Evolutionary conservation across 1,140 invertebrate genomes (phyloP).

Genomic region (Dendrolimus punctatus): DNA sequence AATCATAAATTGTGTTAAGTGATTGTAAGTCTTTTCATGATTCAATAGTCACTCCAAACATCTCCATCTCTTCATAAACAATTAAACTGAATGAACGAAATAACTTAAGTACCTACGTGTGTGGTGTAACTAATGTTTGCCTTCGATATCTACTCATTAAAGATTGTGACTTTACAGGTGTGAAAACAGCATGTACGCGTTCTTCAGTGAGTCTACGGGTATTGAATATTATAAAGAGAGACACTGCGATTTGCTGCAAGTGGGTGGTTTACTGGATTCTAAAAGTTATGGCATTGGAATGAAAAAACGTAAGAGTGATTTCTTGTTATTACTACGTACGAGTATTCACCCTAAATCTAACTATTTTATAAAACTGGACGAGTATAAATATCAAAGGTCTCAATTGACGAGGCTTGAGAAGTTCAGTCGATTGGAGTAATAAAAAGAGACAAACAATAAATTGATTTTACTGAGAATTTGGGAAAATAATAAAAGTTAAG

Average conservation of each 20-base stretch:
- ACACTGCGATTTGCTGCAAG: conserved; percentile 83
- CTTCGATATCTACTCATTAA: conserved; percentile 2
- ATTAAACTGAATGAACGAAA: too few species aligned
- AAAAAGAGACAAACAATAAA: too few species aligned
- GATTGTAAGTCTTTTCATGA: too few species aligned
- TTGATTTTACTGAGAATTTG: too few species aligned
- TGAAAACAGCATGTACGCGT: conserved; percentile 79
- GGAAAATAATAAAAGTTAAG: too few species aligned
- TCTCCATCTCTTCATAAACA: too few species aligned
- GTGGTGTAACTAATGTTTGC: conserved; percentile 1
- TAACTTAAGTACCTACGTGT: not conserved
- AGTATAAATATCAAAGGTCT: too few species aligned
- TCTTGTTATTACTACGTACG: not conserved
- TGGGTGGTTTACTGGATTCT: conserved; percentile 82
- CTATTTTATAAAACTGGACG: not conserved
- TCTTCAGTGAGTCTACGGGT: conserved; percentile 88
- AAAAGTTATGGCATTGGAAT: conserved; percentile 89
- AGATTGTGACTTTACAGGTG: conserved; percentile 28
- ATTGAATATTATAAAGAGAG: conserved; percentile 85
- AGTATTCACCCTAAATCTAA: not conserved
- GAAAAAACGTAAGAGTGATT: conserved; percentile 45
- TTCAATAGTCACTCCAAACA: too few species aligned
- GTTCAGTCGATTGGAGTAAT: too few species aligned
- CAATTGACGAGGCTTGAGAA: too few species aligned
- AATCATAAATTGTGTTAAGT: too few species aligned